These are phyloP conservation scores for Microctenopoma stevenorrisi DNA, from an alignment of 2,797 vertebrate species.

Conservation along the genomic window DNA sequence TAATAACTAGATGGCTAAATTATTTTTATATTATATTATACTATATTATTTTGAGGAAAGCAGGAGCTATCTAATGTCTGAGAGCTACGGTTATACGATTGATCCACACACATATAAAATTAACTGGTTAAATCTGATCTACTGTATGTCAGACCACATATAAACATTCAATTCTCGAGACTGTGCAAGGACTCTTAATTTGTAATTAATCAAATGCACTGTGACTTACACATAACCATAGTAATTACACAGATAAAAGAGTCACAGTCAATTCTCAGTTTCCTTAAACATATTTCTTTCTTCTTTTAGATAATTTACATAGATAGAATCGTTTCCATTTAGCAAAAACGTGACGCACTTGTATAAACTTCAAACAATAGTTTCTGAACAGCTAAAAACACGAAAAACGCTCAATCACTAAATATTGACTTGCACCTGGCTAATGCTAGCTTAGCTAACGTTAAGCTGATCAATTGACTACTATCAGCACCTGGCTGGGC, in stretches of 20 bases:
- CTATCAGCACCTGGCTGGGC: accelerated
- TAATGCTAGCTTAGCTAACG: slow-evolving; percentile 33
- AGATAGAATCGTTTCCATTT: background rate
- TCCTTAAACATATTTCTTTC: background rate
- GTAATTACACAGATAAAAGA: background rate
- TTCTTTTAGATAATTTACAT: background rate
- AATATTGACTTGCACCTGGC: background rate
- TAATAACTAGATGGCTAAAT: background rate
- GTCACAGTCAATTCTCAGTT: background rate
- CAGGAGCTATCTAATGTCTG: background rate
- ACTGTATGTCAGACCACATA: background rate
- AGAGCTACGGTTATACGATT: background rate
- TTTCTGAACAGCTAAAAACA: background rate
- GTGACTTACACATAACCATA: too few relatives aligned
- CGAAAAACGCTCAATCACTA: background rate
- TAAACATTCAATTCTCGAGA: background rate
- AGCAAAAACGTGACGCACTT: accelerated
- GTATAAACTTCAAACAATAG: background rate
- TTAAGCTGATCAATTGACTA: background rate
- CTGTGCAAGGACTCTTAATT: background rate
- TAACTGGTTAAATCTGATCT: background rate
- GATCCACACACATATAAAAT: background rate
- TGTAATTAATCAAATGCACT: background rate
- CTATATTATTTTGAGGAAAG: background rate
- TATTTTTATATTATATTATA: too few relatives aligned